These are phyloP conservation scores for Harlomillsia oculata DNA, from an alignment of 1,140 invertebrate genomes.

Conservation along the genomic window DNA sequence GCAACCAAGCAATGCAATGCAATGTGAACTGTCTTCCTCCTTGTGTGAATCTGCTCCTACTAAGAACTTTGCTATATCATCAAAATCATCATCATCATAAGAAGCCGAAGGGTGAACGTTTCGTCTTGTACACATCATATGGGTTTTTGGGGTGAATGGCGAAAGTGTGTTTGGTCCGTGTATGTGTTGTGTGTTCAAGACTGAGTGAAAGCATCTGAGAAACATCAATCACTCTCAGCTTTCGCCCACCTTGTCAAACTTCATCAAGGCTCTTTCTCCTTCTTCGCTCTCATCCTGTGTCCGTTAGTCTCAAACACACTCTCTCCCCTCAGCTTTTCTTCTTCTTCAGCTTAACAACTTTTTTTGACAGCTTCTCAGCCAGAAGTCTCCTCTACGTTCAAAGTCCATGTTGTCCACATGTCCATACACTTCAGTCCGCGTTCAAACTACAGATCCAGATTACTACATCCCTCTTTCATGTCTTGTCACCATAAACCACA, in stretches of 20 bases:
- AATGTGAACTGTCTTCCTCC: not conserved
- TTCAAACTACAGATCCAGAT: too few species aligned
- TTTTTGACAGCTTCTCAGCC: too few species aligned
- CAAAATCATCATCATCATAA: not conserved
- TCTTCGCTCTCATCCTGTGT: slow-evolving; percentile 10
- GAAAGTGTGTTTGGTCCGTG: not conserved
- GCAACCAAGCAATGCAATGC: too few species aligned
- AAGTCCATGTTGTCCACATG: too few species aligned
- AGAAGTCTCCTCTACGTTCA: too few species aligned
- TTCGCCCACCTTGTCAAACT: slow-evolving; percentile 21
- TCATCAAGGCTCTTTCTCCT: slow-evolving; percentile 16
- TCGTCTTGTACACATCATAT: not conserved
- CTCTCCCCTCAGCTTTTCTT: not conserved
- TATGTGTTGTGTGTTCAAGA: not conserved
- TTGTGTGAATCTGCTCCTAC: not conserved
- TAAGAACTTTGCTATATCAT: not conserved
- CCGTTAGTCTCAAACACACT: not conserved
- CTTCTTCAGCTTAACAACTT: slow-evolving; percentile 15
- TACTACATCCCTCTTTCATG: too few species aligned
- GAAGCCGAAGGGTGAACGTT: not conserved
- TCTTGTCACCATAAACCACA: not conserved
- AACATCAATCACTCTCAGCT: slow-evolving; percentile 20
- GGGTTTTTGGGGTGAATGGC: not conserved
- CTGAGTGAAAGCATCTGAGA: slow-evolving; percentile 7
- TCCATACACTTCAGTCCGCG: too few species aligned